Evolutionary conservation across 2,797 vertebrate species (phyloP), one percentile per base, ranked within the genome.

Genomic region (Tympanoctomys barrerae): DNA sequence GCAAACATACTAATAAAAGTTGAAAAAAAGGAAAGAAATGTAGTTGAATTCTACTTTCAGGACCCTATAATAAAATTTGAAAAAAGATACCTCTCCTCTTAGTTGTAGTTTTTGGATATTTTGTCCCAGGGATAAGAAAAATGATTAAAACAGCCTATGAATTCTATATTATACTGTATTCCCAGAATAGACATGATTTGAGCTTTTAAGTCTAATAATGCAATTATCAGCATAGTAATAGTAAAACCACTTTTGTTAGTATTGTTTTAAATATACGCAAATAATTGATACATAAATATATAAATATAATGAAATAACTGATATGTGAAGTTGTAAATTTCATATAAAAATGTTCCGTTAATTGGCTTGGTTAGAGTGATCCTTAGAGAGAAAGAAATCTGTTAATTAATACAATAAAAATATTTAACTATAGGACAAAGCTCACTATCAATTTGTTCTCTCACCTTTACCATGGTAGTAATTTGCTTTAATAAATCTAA

Each of bases 311-410:
- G 71, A 83, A 68, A 24, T 75, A 89, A 94, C 54, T 16, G 54
- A 86, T 52, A 90, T 46, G 64, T 80, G 33, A 62, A 86, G 64
- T 19, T 33, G 21, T 82, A 87, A 84, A 87, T 82, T 36, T 82
- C 66, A 75, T 62, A 81, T 9, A 57, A 81, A 90, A 90, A 42
- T 90, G 81, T 84, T 78, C 31, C 85, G 54, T 84, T 59, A 79
- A 94, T 46, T 71, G 46, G n/a, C 68, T 94, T 90, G 71, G 68
- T 1, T 78, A 22, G 42, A 94, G 90, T n/a, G 33, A 80, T 94
- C 46, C 18, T 87, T 87, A 82, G 18, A 77, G 26, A 82, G 52
- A 89, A 77, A 61, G 80, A 26, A 90, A 66, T 87, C 64, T 59
- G 24, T 84, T 83, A 89, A 84, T 71, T 84, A 90, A 3, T n/a